Conservation (phyloP, 53 echinoderm and acorn worm genomes). For the Apostichopus leukothele region DNA sequence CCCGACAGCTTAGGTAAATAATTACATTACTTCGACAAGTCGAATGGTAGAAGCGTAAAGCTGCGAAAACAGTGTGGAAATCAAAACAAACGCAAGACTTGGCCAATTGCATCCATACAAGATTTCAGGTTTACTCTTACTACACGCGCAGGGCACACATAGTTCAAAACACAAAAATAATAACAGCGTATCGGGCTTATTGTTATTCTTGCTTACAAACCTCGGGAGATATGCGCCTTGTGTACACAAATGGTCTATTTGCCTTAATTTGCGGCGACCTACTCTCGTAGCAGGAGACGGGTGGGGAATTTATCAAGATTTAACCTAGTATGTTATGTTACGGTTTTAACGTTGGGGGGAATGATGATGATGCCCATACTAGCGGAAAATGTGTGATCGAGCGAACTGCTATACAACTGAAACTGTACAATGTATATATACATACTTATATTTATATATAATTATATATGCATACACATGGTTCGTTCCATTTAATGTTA, state of each 20-base stretch:
- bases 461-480: too few relatives aligned
- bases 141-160: constrained; percentile 43
- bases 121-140: not conserved
- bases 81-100: constrained; percentile 40
- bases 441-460: too few relatives aligned
- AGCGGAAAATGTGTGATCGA: constrained; percentile 1
- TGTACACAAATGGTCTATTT: constrained; percentile 47
- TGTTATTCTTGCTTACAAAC: constrained; percentile 42
- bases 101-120: constrained; percentile 17
- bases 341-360: not conserved
- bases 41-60: constrained; percentile 30
- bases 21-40: constrained; percentile 51
- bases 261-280: constrained; percentile 42
- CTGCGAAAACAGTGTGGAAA: constrained; percentile 44
- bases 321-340: not conserved
- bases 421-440: too few relatives aligned
- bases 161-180: constrained; percentile 52
- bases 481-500: too few relatives aligned
- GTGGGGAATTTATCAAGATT: constrained; percentile 9
- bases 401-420: not conserved
- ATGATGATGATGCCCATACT: not conserved
- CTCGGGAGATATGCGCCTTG: constrained; percentile 40
- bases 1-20: constrained; percentile 48
- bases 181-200: constrained; percentile 1
- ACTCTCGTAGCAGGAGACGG: constrained; percentile 22